Conservation (phyloP, 2,113 vertebrate genomes). For the Saccopteryx leptura region DNA sequence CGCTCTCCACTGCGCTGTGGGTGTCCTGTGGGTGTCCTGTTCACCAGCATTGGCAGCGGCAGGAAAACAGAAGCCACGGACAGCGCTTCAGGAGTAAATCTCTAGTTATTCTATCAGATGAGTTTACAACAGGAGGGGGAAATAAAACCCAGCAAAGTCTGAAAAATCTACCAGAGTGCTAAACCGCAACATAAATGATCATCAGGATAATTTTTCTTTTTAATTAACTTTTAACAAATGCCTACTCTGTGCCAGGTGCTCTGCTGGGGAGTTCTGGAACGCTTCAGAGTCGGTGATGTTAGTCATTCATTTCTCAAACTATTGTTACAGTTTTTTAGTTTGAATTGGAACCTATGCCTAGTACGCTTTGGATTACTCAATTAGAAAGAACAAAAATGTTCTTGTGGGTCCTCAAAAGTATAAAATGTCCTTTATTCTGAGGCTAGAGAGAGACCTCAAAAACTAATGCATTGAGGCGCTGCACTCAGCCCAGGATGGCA, state of each 20-base stretch:
- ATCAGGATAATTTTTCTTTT: neutral
- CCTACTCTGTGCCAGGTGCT: neutral
- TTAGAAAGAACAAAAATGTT: conserved; percentile 30
- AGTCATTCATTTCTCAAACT: conserved; percentile 43
- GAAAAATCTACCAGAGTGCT: neutral
- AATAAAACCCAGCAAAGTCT: neutral
- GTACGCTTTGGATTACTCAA: neutral
- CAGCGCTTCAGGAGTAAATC: neutral
- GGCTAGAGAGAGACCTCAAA: neutral
- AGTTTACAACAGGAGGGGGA: neutral
- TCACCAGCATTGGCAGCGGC: neutral
- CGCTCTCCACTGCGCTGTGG: neutral
- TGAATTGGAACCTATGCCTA: neutral
- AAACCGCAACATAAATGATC: neutral
- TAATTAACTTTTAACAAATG: conserved; percentile 18
- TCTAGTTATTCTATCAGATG: conserved; percentile 7
- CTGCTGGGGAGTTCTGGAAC: neutral
- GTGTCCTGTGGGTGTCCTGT: neutral
- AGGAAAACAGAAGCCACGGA: neutral
- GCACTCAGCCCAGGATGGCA: too few species aligned
- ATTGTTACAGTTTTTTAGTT: neutral
- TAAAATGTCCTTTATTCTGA: neutral
- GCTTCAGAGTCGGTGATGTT: neutral
- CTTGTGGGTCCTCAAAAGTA: neutral
- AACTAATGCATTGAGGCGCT: neutral